phyloP scores from a whole-genome alignment of 2,113 vertebrate species.

The Pollimyrus isidori region DNA sequence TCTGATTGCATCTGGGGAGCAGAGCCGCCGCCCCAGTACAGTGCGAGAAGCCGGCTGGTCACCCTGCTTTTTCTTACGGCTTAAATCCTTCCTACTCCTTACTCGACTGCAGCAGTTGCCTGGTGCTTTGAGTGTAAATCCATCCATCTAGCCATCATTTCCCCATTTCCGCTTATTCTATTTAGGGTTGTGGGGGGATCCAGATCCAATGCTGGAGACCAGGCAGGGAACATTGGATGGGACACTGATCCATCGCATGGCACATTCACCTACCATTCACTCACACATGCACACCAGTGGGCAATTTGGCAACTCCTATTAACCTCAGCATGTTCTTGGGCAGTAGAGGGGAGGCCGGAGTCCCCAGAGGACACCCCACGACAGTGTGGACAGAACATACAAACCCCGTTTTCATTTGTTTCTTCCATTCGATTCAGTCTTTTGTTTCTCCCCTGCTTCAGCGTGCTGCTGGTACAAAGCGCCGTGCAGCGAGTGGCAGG shows the following conservation, averaged over 20 bases:
- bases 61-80: not conserved
- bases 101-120: not conserved
- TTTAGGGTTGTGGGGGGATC: not conserved
- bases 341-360: not conserved
- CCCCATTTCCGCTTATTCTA: not conserved
- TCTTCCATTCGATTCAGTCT: not conserved
- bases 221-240: not conserved
- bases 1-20: not conserved
- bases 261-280: not conserved
- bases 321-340: not conserved
- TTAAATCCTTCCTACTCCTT: not conserved
- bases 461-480: not conserved
- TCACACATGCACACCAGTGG: not conserved
- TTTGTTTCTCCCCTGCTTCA: not conserved
- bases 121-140: not conserved
- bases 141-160: not conserved
- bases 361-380: not conserved
- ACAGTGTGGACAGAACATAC: not conserved
- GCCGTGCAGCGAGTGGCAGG: not conserved
- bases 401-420: not conserved
- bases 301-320: not conserved
- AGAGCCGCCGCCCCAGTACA: not conserved
- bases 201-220: not conserved
- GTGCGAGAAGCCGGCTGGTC: not conserved
- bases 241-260: not conserved